phyloP scores from a whole-genome alignment of 2,797 vertebrate genomes.

The Pogoniulus pusillus region DNA sequence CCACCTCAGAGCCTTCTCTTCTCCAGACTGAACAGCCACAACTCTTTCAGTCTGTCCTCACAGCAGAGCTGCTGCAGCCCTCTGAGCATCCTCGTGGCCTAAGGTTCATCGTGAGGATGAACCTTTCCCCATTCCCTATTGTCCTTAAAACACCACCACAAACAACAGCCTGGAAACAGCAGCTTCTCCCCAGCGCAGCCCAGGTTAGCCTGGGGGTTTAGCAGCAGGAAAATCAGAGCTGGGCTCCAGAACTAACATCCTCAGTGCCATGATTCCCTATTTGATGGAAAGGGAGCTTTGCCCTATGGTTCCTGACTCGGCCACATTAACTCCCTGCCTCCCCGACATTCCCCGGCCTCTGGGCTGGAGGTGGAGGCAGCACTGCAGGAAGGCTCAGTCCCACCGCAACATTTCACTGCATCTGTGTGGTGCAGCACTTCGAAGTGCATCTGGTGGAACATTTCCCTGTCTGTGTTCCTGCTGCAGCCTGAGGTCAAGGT shows the following conservation, averaged over 20 bases:
- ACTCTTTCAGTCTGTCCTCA: too few relatives aligned
- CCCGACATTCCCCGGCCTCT: neutral
- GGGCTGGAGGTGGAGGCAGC: neutral
- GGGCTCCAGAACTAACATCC: neutral
- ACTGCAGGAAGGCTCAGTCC: accelerated
- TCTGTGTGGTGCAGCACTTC: accelerated
- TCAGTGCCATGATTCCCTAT: neutral
- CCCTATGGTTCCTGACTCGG: too few relatives aligned
- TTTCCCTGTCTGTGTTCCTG: neutral
- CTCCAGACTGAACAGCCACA: too few relatives aligned
- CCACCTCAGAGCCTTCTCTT: too few relatives aligned
- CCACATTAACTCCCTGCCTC: too few relatives aligned
- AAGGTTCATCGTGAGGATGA: too few relatives aligned
- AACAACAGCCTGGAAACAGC: neutral
- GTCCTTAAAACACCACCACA: neutral
- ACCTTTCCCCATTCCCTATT: neutral
- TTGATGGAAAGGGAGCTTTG: neutral
- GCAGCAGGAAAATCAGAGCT: neutral
- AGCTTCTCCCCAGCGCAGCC: neutral
- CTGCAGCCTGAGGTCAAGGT: constrained; percentile 73
- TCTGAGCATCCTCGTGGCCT: too few relatives aligned
- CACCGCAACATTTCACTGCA: accelerated
- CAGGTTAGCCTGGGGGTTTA: neutral
- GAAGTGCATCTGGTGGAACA: neutral
- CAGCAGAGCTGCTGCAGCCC: too few relatives aligned